Evolutionary conservation across 2,888 invertebrate genomes (phyloP), one percentile per base, ranked within the genome.

Genomic region (Lottia gigantea): DNA sequence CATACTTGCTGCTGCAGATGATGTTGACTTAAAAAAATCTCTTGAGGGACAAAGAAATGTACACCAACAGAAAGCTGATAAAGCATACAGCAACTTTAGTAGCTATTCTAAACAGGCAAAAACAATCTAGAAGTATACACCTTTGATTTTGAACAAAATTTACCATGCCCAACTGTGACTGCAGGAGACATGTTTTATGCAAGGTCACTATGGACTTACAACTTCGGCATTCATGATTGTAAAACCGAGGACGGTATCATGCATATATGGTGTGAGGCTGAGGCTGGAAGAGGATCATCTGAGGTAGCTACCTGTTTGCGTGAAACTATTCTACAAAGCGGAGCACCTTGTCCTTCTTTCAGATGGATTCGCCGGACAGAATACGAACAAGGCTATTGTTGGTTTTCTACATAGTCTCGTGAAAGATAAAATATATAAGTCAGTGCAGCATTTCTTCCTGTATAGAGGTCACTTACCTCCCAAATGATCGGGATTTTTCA

Each of bases 121-220:
- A 65, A 66, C 40, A 69, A 25, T 15, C 15, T 70, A 23, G 67
- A 72, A 62, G 67, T 66, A n/a, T 69, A 66, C 40, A 72, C 69
- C 66, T 69, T 70, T 68, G 72, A 72, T 62, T 70, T 72, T 55
- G 46, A 70, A 61, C 69, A 72, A 64, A 72, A 72, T 67, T 67
- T 72, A 26, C 70, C 64, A 15, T 55, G 62, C 16, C 70, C 70
- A 67, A 66, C 64, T 49, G 45, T 73, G n/a, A 70, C 62, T 15
- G 63, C 66, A 25, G 66, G 72, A 61, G 70, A 72, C 61, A 67
- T 67, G 61, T 67, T 67, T 67, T 71, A 71, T 65, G 45, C 64
- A n/a, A 68, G 71, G 47, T 23, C n/a, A 47, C 65, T 71, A 16
- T 71, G 71, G 71, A 71, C 71, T 2, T 71, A 68, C 49, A 72